A percentile compares a stretch with the other conserved stretches of the same genome.
Evolutionary conservation across 2,797 vertebrate genomes (phyloP).

Genomic region (Craterocephalus amniculus): DNA sequence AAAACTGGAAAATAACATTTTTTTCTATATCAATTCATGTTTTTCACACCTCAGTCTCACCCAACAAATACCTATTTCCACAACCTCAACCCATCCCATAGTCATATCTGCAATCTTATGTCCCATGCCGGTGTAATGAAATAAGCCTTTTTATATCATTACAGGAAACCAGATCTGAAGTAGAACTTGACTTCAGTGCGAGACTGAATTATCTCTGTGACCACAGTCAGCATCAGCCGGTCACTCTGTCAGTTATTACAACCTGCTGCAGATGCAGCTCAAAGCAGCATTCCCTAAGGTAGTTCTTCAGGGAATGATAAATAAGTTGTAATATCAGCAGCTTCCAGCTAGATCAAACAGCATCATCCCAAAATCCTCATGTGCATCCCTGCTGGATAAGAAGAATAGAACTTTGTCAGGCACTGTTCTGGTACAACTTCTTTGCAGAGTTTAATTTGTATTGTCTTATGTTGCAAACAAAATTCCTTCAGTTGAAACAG

Average conservation of each 20-base stretch:
- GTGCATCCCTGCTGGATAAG: slow-evolving; percentile 26
- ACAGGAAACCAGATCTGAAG: slow-evolving; percentile 9
- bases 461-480: slow-evolving; percentile 8
- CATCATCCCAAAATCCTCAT: slow-evolving; percentile 28
- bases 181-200: slow-evolving; percentile 25
- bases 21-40: background rate
- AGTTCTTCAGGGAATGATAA: slow-evolving; percentile 43
- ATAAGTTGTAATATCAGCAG: slow-evolving; percentile 61
- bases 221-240: slow-evolving; percentile 23
- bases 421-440: slow-evolving; percentile 10
- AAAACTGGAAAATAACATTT: too few relatives aligned
- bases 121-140: slow-evolving; percentile 6
- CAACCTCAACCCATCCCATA: slow-evolving; percentile 2
- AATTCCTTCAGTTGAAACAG: slow-evolving; percentile 4
- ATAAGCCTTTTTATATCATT: slow-evolving; percentile 4
- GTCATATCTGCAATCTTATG: slow-evolving; percentile 1
- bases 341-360: slow-evolving; percentile 51
- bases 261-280: slow-evolving; percentile 35
- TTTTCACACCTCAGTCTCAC: slow-evolving; percentile 5
- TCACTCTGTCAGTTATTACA: slow-evolving; percentile 37
- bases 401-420: slow-evolving; percentile 1
- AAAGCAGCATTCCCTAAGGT: slow-evolving; percentile 36
- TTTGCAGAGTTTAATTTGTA: slow-evolving; percentile 10
- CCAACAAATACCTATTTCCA: background rate
- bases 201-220: slow-evolving; percentile 24